These are phyloP conservation scores for Naso thynnoides DNA, from an alignment of 2,797 vertebrate species.

Conservation along the genomic window DNA sequence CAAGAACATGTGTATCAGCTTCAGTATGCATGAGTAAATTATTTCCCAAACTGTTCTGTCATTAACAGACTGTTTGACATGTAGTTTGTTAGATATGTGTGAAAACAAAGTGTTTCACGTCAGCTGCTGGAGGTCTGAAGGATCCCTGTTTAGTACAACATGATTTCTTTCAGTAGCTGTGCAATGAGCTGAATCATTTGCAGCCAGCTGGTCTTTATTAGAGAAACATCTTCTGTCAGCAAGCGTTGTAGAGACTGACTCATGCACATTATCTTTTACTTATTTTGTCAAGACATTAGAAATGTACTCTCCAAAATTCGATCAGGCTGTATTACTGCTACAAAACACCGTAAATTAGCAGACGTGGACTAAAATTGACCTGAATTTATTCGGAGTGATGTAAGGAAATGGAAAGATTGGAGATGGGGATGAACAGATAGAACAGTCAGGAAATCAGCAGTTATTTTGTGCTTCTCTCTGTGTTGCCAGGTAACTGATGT, in stretches of 20 bases:
- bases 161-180: conserved; percentile 2
- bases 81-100: background rate
- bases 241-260: background rate
- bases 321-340: background rate
- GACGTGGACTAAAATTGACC: background rate
- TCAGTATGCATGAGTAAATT: background rate
- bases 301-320: background rate
- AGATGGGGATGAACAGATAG: background rate
- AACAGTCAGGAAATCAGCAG: background rate
- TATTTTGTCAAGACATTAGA: background rate
- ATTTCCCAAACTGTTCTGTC: background rate
- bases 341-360: background rate
- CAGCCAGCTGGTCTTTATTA: conserved; percentile 27
- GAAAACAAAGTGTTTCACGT: background rate
- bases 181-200: conserved; percentile 25
- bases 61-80: background rate
- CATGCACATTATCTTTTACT: background rate
- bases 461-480: conserved; percentile 4
- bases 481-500: conserved; percentile 32
- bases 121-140: conserved; percentile 9
- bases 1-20: background rate
- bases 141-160: background rate
- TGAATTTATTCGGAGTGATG: background rate
- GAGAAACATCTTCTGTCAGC: background rate
- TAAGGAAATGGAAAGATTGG: background rate